A percentile compares a stretch with the other conserved stretches of the same genome.
Evolutionary conservation across 1,140 invertebrate genomes (phyloP).

Genomic region (Drosophila santomea): DNA sequence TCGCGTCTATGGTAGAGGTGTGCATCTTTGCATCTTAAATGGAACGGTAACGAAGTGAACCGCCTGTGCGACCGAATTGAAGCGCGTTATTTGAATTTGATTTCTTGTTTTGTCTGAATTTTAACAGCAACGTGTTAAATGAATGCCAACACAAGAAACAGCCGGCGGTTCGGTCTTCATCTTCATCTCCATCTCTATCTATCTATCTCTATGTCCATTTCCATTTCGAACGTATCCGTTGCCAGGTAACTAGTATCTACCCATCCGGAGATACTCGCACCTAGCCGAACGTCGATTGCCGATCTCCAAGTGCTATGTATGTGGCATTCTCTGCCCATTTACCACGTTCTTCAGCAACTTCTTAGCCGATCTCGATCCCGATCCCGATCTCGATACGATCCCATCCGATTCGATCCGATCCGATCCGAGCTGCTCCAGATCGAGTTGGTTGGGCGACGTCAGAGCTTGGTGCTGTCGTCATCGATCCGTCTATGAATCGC

Average conservation of each 20-base stretch:
- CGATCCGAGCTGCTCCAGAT: conserved; percentile 51
- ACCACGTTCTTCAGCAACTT: conserved; percentile 4
- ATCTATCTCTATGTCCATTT: conserved; percentile 15
- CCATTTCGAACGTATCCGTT: conserved; percentile 15
- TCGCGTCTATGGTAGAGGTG: conserved; percentile 21
- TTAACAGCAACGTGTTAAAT: conserved; percentile 82
- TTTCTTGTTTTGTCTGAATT: conserved; percentile 81
- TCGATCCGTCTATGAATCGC: conserved; percentile 35
- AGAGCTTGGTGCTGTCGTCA: conserved; percentile 48
- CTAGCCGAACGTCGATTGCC: conserved; percentile 6
- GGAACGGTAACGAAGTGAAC: conserved; percentile 15
- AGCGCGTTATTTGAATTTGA: conserved; percentile 82
- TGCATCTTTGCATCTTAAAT: conserved; percentile 42
- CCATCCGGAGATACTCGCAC: conserved; percentile 22
- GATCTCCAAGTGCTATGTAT: conserved; percentile 65
- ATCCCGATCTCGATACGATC: not conserved
- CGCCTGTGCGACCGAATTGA: conserved; percentile 60
- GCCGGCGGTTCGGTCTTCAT: conserved; percentile 39
- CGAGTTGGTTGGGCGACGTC: conserved; percentile 32
- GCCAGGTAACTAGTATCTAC: conserved; percentile 62
- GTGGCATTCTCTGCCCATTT: conserved; percentile 6
- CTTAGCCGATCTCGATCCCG: not conserved
- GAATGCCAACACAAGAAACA: conserved; percentile 69
- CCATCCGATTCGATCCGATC: not conserved
- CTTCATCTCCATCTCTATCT: conserved; percentile 1